Conservation (phyloP, 2,888 invertebrate genomes). For the Hirtodrosophila alboralis region DNA sequence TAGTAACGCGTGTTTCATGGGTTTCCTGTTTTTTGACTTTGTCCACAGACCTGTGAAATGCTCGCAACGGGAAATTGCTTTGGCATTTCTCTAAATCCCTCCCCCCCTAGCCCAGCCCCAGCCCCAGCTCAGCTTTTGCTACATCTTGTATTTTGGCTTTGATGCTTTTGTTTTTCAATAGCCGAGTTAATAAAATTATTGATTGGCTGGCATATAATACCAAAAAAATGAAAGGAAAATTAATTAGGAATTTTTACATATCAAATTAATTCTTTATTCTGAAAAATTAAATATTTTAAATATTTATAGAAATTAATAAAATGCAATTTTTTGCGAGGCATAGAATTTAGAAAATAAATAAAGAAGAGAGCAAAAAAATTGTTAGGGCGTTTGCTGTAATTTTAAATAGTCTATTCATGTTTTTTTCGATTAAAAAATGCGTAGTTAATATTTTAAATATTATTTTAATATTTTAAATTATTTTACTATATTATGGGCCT, state of each 20-base stretch:
- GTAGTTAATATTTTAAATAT: no score
- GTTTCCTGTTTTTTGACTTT: constrained; percentile 65
- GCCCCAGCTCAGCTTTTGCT: neutral
- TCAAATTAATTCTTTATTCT: no score
- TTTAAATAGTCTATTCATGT: no score
- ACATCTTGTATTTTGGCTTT: constrained; percentile 16
- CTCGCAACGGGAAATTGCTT: constrained; percentile 56
- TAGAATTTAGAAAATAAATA: no score
- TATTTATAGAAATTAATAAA: no score
- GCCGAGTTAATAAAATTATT: constrained; percentile 9
- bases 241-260: neutral
- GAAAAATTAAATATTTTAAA: no score
- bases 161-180: constrained; percentile 11
- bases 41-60: constrained; percentile 42
- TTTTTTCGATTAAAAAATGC: no score
- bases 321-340: no score
- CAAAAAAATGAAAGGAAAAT: neutral
- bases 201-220: constrained; percentile 1
- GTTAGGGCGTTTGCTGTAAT: no score
- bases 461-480: no score
- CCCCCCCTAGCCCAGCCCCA: neutral
- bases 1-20: constrained; percentile 71
- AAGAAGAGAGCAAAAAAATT: no score
- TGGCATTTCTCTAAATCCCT: constrained; percentile 26
- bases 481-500: no score